Evolutionary conservation across 2,888 invertebrate genomes (phyloP), one percentile per base, ranked within the genome.

Genomic region (Hemistola chrysoprasaria): DNA sequence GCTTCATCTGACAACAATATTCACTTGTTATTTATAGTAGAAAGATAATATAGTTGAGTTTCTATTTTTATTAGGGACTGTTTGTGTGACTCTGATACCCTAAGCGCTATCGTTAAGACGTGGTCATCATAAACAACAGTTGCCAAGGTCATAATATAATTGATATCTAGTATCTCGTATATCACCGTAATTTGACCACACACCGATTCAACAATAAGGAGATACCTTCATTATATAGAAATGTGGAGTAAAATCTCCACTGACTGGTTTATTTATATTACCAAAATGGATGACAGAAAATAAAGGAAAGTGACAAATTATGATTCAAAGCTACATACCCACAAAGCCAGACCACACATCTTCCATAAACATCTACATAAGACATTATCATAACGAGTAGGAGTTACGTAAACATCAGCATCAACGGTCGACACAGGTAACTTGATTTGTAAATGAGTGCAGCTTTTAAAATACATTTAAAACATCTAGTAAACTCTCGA

Each of bases 1-100:
- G 72, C 83, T 61, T 75, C 85, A 85, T 85, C 85, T 84, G 57
- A 39, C 50, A 50, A 53, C 37, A 36, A 26, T 16, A 24, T 20
- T 40, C 8, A 1, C 11, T 27, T 22, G 9, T 11, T 7, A 31
- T 31, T 35, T 23, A 24, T 22, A 30, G 8, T 10, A 8, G 21
- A 7, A 30, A 38, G 26, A 26, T 26, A 28, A n/a, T n/a, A n/a
- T n/a, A n/a, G n/a, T n/a, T n/a, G n/a, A n/a, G n/a, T n/a, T n/a
- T n/a, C n/a, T n/a, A n/a, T n/a, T n/a, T n/a, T n/a, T n/a, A n/a
- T n/a, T n/a, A n/a, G n/a, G n/a, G n/a, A n/a, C n/a, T n/a, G n/a
- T n/a, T n/a, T n/a, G n/a, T n/a, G n/a, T n/a, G n/a, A n/a, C n/a
- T n/a, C n/a, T n/a, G n/a, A n/a, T n/a, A n/a, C n/a, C n/a, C n/a